phyloP scores from a whole-genome alignment of 2,888 invertebrate species.

The Ptilodon capucinus region DNA sequence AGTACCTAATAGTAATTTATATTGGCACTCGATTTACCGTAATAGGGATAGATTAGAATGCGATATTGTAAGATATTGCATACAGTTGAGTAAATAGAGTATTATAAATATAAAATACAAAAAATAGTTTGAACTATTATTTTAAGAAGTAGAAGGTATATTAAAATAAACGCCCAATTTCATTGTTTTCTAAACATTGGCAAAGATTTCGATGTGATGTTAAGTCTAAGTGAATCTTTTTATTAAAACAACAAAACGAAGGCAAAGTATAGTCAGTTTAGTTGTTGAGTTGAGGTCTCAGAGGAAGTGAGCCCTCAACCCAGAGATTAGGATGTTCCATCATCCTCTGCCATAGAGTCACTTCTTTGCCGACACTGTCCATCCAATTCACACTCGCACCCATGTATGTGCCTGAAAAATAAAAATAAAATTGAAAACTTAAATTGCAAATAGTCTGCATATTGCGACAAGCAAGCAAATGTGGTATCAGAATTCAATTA shows the following conservation, averaged over 20 bases:
- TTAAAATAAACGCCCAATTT: slow-evolving; percentile 16
- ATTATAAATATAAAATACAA: slow-evolving; percentile 13
- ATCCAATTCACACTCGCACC: slow-evolving; percentile 96
- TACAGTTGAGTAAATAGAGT: slow-evolving; percentile 15
- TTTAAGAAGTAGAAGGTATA: slow-evolving; percentile 15
- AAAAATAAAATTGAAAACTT: too few species aligned
- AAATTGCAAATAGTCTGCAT: too few species aligned
- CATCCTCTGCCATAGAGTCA: slow-evolving; percentile 96
- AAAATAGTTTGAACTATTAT: slow-evolving; percentile 14
- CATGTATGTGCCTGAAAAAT: slow-evolving; percentile 90
- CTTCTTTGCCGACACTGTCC: slow-evolving; percentile 96
- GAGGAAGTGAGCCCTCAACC: slow-evolving; percentile 96
- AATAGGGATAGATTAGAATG: slow-evolving; percentile 10
- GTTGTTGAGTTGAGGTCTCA: slow-evolving; percentile 88
- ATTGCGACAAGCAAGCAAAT: too few species aligned
- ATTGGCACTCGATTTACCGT: slow-evolving; percentile 39
- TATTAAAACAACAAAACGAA: slow-evolving; percentile 14
- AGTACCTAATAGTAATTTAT: slow-evolving; percentile 28
- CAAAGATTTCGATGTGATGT: slow-evolving; percentile 31
- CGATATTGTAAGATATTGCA: slow-evolving; percentile 3
- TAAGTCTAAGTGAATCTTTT: slow-evolving; percentile 12
- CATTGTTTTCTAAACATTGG: background rate
- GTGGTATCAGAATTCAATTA: too few species aligned
- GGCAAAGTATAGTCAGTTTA: slow-evolving; percentile 30
- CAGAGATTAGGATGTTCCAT: slow-evolving; percentile 96